phyloP scores from a whole-genome alignment of 2,113 vertebrate genomes.

The Synodontis membranacea region DNA sequence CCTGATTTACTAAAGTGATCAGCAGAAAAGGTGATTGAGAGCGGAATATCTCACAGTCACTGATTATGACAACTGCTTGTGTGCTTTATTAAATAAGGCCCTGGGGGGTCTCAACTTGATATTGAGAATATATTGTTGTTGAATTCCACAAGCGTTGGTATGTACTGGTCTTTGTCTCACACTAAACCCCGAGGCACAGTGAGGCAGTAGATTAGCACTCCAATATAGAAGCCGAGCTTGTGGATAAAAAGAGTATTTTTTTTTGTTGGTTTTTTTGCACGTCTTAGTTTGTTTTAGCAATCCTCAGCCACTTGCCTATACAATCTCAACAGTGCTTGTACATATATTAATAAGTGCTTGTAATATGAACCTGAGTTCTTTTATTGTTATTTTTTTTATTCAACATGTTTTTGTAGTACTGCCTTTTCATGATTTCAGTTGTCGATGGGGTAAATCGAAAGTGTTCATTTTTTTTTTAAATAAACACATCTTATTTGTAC shows the following conservation, averaged over 20 bases:
- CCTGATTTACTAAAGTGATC: conserved; percentile 23
- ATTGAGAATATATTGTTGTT: conserved; percentile 34
- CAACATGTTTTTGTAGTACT: conserved; percentile 75
- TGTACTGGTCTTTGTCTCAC: background rate
- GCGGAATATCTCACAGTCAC: background rate
- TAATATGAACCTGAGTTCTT: conserved; percentile 64
- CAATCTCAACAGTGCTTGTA: conserved; percentile 70
- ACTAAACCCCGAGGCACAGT: conserved; percentile 6
- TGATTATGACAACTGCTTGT: background rate
- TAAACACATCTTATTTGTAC: conserved; percentile 71
- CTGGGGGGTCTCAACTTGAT: conserved; percentile 23
- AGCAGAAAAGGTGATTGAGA: background rate
- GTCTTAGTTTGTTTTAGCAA: conserved; percentile 63
- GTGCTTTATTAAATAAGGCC: conserved; percentile 7
- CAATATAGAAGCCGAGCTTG: conserved; percentile 52
- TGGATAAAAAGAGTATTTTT: conserved; percentile 68
- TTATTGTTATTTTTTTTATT: conserved; percentile 58
- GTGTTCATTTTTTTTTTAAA: conserved; percentile 73
- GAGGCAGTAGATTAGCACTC: conserved; percentile 6
- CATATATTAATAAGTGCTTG: conserved; percentile 71
- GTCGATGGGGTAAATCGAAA: conserved; percentile 69
- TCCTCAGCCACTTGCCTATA: conserved; percentile 71
- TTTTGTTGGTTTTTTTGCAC: conserved; percentile 61
- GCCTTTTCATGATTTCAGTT: conserved; percentile 76
- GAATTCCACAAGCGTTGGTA: conserved; percentile 59